Percentiles rank a stretch among this genome's conserved stretches.
These are phyloP conservation scores for Oncorhynchus tshawytscha DNA, from an alignment of 2,113 vertebrate genomes.

Conservation along the genomic window DNA sequence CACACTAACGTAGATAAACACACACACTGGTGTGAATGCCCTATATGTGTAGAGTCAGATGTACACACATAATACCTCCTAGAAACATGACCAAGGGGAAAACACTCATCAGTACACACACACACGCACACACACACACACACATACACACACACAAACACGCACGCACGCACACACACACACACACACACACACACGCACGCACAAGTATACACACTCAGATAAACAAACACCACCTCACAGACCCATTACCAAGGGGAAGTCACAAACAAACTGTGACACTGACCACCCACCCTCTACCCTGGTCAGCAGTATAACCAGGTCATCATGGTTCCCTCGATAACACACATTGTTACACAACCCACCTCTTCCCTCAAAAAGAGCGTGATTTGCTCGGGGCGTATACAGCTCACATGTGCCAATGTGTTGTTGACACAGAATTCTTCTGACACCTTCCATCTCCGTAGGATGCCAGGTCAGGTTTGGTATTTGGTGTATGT, in stretches of 20 bases:
- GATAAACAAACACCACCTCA: no score
- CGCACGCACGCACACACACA: no score
- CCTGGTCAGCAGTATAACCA: no score
- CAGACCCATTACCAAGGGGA: no score
- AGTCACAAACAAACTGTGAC: neutral
- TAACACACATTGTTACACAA: neutral
- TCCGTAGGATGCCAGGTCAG: conserved; percentile 40
- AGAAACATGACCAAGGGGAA: neutral
- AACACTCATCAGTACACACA: no score
- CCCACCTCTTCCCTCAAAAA: no score
- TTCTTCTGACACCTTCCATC: conserved; percentile 41
- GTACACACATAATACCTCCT: neutral
- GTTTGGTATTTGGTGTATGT: conserved; percentile 18
- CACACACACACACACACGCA: no score
- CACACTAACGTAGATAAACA: neutral
- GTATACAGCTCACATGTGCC: conserved; percentile 6
- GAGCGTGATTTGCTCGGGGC: neutral
- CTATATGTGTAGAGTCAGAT: neutral
- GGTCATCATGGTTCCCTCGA: neutral
- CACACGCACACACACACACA: no score
- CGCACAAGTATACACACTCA: no score
- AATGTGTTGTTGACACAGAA: conserved; percentile 31
- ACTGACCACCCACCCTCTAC: neutral
- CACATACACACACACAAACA: no score
- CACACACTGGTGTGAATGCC: neutral